Base-by-base conservation (phyloP, 1,140 invertebrate genomes). In the Aphelinus certus region DNA sequence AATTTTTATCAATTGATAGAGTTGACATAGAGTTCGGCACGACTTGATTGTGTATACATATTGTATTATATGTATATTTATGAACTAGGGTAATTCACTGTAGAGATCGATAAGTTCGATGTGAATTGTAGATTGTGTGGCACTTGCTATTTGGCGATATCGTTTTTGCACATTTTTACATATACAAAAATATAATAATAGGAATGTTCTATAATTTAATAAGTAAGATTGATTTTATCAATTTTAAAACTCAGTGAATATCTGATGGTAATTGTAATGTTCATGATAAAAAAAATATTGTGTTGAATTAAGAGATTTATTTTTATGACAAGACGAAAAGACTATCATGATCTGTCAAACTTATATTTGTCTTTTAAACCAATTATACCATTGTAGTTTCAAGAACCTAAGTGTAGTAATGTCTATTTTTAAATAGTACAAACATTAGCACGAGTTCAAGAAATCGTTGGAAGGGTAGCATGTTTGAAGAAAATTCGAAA, bases 101-200 rank as follows among this genome's bases (percentile, higher is more conserved):
- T 78, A 77, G 70, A 45, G 61, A 7, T 61, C n/a, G 10, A 75
- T 79, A 78, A 75, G 63, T 43, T 77, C 61, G 79, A 76, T 78
- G 71, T 79, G 78, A 81, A 73, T 6, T 77, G 71, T 82, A 81
- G 75, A 76, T 82, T 80, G 46, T 57, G 43, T 55, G 62, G 79
- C 82, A 82, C 80, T 74, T 64, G 49, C 64, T 77, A 62, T 78
- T 81, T 63, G 78, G 77, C 55, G 60, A 78, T 80, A 82, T 84
- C 80, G 75, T 81, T 83, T 82, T 83, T 83, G 82, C 81, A 82
- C 81, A 78, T 82, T 83, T 83, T 79, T 82, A 82, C 76, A 79
- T 65, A 77, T 77, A 62, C 73, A 58, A 74, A 65, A 68, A 6
- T 71, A 64, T 75, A 75, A 26, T 45, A 46, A 57, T 68, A 70